phyloP scores from a whole-genome alignment of 2,113 vertebrate genomes.

The Anser cygnoides region DNA sequence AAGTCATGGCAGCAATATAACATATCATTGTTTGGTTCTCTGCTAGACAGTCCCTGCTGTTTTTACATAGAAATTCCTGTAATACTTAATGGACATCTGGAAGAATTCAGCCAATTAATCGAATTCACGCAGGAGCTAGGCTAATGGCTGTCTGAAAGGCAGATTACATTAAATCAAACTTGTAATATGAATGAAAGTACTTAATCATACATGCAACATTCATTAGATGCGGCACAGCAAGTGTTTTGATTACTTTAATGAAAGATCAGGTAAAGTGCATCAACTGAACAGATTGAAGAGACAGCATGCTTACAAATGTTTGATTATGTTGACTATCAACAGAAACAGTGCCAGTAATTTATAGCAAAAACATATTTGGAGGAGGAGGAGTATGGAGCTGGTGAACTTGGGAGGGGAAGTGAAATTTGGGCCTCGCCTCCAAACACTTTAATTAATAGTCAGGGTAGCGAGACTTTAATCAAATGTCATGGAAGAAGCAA shows the following conservation, averaged over 20 bases:
- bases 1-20: slow-evolving; percentile 86
- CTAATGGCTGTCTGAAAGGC: slow-evolving; percentile 87
- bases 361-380: slow-evolving; percentile 80
- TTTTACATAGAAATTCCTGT: slow-evolving; percentile 87
- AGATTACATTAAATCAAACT: slow-evolving; percentile 88
- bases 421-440: slow-evolving; percentile 59
- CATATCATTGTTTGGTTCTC: slow-evolving; percentile 83
- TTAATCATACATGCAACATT: slow-evolving; percentile 89
- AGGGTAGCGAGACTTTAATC: slow-evolving; percentile 44
- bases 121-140: slow-evolving; percentile 82
- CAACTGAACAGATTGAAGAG: slow-evolving; percentile 84
- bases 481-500: slow-evolving; percentile 37
- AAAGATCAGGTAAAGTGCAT: slow-evolving; percentile 90
- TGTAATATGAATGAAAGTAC: slow-evolving; percentile 87
- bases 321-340: slow-evolving; percentile 86
- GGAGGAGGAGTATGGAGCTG: slow-evolving; percentile 50
- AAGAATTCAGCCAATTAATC: slow-evolving; percentile 90
- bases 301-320: slow-evolving; percentile 86
- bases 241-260: slow-evolving; percentile 88
- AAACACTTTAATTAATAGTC: slow-evolving; percentile 63
- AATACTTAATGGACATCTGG: slow-evolving; percentile 89
- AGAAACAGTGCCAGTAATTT: slow-evolving; percentile 83
- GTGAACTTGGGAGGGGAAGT: slow-evolving; percentile 52
- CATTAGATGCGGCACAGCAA: slow-evolving; percentile 84
- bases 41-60: slow-evolving; percentile 81